phyloP scores from a whole-genome alignment of 2,797 vertebrate species.

The Etheostoma nigrum region DNA sequence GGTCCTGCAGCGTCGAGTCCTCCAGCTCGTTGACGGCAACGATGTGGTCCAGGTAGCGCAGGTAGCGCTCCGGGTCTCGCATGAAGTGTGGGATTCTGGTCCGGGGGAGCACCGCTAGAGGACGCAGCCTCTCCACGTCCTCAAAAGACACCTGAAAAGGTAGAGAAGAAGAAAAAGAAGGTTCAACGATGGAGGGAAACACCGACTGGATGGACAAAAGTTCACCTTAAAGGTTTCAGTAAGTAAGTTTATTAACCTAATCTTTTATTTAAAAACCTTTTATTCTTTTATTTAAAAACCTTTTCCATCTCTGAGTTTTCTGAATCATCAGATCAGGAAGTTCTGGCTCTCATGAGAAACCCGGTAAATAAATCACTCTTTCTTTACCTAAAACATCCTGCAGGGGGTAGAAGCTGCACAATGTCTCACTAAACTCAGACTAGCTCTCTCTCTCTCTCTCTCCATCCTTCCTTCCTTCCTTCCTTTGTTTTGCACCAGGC shows the following conservation, averaged over 20 bases:
- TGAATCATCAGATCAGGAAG: too few species aligned
- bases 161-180: not conserved
- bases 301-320: not conserved
- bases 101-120: constrained; percentile 85
- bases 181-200: not conserved
- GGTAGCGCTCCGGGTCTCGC: constrained; percentile 92
- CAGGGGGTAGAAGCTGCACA: constrained; percentile 1
- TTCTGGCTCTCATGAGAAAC: too few species aligned
- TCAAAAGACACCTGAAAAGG: constrained; percentile 92
- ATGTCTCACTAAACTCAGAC: not conserved
- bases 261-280: too few species aligned
- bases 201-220: too few species aligned
- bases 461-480: too few species aligned
- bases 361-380: too few species aligned
- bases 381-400: not conserved
- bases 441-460: too few species aligned
- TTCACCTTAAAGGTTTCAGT: too few species aligned
- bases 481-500: too few species aligned
- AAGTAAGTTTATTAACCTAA: too few species aligned
- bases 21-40: constrained; percentile 91
- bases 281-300: not conserved
- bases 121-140: constrained; percentile 90
- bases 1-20: constrained; percentile 86
- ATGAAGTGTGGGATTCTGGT: constrained; percentile 96
- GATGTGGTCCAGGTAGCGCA: constrained; percentile 93